Evolutionary conservation across 2,797 vertebrate genomes (phyloP), one percentile per base, ranked within the genome.

Genomic region (Liparis tanakae): DNA sequence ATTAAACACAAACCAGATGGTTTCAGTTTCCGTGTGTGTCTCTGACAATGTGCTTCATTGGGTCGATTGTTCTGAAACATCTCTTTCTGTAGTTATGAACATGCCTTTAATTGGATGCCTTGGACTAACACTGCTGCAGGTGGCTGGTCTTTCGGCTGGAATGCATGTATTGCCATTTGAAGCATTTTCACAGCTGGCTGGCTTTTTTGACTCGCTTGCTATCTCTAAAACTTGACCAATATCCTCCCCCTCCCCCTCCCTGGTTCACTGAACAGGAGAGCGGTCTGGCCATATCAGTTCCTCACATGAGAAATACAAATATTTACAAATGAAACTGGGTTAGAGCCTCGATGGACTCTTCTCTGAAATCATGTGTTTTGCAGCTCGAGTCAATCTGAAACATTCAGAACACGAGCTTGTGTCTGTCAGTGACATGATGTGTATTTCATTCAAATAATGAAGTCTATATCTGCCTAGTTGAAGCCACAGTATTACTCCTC

Each of bases 261-360:
- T 4, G 43, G 85, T 85, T 84, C 75, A 83, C 12, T 85, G 83
- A 80, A 70, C 81, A 62, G 36, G 37, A 41, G 78, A 25, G 33
- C 62, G 64, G 50, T 43, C 7, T 1, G 22, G 34, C 36, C 43
- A 17, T 61, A 44, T 44, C 39, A 34, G 1, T n/a, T 54, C 12
- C 2, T 54, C 51, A 39, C 37, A 4, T n/a, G 25, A 12, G 20
- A 58, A 70, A 74, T 6, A 50, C 75, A 82, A 85, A 82, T 81
- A 82, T 76, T 81, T 66, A 67, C 54, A 34, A 39, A 69, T 56
- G 2, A 25, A 34, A 66, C 61, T 6, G 15, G 41, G 14, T 39
- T 57, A 39, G 22, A 70, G 39, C 15, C 22, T 22, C 46, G n/a
- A 57, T 25, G 59, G 46, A 14, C 18, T 56, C 7, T 70, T 39